Conservation (phyloP, 1,140 invertebrate genomes). For the Drosophila bocqueti region DNA sequence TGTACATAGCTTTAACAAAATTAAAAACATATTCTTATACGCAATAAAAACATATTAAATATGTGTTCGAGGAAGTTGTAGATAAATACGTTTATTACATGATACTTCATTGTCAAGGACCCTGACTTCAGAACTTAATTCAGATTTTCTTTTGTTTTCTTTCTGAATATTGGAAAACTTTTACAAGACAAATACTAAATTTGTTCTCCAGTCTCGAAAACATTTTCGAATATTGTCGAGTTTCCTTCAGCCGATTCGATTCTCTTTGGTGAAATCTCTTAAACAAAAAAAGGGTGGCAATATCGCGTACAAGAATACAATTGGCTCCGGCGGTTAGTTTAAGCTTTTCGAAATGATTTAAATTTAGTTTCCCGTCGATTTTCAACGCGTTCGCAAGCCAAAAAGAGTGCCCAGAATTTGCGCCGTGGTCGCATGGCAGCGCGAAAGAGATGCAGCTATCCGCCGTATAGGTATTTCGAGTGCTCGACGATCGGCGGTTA, state of each 20-base stretch:
- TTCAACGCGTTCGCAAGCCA: conserved; percentile 74
- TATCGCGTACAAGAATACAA: conserved; percentile 7
- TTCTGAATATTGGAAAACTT: not conserved
- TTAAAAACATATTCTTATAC: not conserved
- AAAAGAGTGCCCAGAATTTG: conserved; percentile 40
- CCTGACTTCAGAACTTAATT: too few relatives aligned
- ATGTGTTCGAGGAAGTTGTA: too few relatives aligned
- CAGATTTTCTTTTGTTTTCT: not conserved
- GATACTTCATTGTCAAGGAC: not conserved
- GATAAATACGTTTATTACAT: not conserved
- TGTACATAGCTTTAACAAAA: too few relatives aligned
- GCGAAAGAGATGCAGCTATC: conserved; percentile 76
- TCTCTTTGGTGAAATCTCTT: conserved; percentile 17
- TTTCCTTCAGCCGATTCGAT: not conserved
- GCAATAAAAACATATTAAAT: too few relatives aligned
- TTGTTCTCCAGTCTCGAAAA: not conserved
- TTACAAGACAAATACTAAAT: too few relatives aligned
- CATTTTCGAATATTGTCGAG: conserved; percentile 6
- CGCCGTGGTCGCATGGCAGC: conserved; percentile 52
- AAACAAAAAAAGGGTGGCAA: conserved; percentile 22
- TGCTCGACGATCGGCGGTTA: conserved; percentile 69
- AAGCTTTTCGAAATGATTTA: conserved; percentile 72
- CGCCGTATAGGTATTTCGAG: conserved; percentile 77
- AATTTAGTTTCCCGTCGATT: conserved; percentile 82
- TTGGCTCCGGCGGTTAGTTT: conserved; percentile 51